Percentiles rank a stretch among this genome's conserved stretches.
phyloP scores from a whole-genome alignment of 2,113 vertebrate species.

The Cepphus grylle region DNA sequence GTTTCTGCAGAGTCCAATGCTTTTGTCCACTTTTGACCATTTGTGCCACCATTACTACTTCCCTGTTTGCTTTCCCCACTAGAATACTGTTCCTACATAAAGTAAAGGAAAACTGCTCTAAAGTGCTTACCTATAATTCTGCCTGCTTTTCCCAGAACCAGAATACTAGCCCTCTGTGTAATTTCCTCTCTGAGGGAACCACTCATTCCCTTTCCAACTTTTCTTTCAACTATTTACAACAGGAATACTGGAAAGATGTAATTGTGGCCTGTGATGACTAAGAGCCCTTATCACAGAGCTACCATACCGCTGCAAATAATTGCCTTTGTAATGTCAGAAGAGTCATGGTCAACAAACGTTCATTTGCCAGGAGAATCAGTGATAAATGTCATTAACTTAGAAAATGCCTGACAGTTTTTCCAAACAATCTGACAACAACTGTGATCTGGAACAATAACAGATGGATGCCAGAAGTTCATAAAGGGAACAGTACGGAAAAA shows the following conservation, averaged over 20 bases:
- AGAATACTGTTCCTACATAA: neutral
- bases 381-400: conserved; percentile 19
- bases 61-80: neutral
- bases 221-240: neutral
- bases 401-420: conserved; percentile 13
- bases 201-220: neutral
- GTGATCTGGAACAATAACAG: neutral
- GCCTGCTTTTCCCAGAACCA: neutral
- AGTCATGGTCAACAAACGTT: neutral
- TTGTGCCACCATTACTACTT: neutral
- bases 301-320: neutral
- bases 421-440: conserved; percentile 11
- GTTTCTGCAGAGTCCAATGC: neutral
- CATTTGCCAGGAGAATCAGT: neutral
- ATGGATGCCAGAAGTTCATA: neutral
- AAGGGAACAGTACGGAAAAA: neutral
- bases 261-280: neutral
- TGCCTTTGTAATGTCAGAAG: neutral
- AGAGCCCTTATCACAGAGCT: neutral
- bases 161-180: neutral
- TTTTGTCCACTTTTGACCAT: neutral
- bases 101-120: neutral
- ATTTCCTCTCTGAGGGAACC: neutral
- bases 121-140: neutral
- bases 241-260: neutral